Evolutionary conservation across 2,113 vertebrate species (phyloP).

Genomic region (Trochalopteron elliotii): DNA sequence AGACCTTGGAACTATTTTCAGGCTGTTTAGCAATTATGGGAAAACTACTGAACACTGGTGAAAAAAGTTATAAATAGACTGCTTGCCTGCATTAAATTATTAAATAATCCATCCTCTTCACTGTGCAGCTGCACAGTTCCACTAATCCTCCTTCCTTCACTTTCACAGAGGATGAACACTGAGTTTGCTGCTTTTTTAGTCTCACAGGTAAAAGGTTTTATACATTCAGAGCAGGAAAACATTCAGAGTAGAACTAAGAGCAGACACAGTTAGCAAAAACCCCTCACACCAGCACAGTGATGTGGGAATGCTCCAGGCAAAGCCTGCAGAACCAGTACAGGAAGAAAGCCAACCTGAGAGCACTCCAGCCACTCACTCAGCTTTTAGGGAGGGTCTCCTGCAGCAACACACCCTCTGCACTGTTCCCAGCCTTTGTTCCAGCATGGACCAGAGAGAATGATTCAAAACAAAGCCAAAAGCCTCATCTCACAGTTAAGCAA

Average conservation of each 20-base stretch:
- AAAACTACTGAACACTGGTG: neutral
- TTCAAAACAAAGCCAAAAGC: neutral
- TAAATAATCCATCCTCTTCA: slow-evolving; percentile 18
- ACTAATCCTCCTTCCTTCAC: neutral
- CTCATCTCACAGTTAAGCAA: neutral
- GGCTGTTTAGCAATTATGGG: slow-evolving; percentile 4
- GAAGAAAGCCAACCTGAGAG: neutral
- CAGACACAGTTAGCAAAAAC: neutral
- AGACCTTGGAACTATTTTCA: slow-evolving; percentile 28
- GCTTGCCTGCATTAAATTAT: neutral
- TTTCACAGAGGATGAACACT: neutral
- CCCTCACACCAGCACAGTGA: neutral
- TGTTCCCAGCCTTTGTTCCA: neutral
- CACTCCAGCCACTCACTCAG: rapidly evolving
- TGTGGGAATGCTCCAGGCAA: neutral
- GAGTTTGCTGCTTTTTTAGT: neutral
- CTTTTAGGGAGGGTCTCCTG: neutral
- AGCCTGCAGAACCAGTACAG: neutral
- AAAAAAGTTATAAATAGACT: slow-evolving; percentile 18
- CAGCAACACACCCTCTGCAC: neutral
- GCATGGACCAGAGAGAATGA: neutral
- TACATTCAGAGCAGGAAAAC: neutral
- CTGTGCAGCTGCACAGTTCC: neutral
- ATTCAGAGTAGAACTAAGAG: neutral
- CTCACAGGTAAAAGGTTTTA: neutral